Base-by-base conservation (phyloP, 1,140 invertebrate genomes). In the Popillia japonica region DNA sequence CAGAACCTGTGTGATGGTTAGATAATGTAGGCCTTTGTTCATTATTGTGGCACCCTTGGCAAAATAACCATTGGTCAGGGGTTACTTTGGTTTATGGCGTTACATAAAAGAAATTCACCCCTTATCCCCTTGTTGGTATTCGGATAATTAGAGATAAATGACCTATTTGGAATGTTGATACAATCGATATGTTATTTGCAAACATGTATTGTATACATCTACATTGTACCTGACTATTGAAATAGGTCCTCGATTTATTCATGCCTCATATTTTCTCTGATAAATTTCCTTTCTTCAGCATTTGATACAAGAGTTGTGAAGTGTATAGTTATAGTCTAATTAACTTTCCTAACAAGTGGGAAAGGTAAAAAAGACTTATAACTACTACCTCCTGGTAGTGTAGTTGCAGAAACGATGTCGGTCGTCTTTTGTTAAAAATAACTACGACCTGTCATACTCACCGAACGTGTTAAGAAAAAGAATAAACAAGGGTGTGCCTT, bases 341-440 rank as follows among this genome's bases (percentile, higher is more conserved):
- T 4, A 34, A 34, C 27, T 34, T 34, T 34, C 4, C 27, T 34
- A 34, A 34, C 27, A 55, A 55, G 17, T 55, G 17, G 44, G 17
- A 55, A 6, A n/a, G 14, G 17, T 55, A 55, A 55, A 14, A 55
- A 55, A 4, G 48, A n/a, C 14, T 55, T 55, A 1, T 14, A 48
- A 48, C 11, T 55, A 55, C 14, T 17, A 55, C 17, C 0, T 55
- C 17, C 48, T 17, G 11, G 48, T 55, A 55, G 44, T 48, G 44
- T 48, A 55, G 2, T 55, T 55, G 14, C 14, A 17, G 48, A 55
- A 7, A 17, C 48, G 11, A 55, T 14, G 14, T n/a, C 14, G 14
- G 48, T n/a, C 14, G n/a, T 55, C 48, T 55, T 34, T 55, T 55
- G 48, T 55, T 55, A 55, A 17, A 55, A 55, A 55, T 55, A 55